A percentile compares a stretch with the other conserved stretches of the same genome.
Conservation (phyloP, 2,113 vertebrate species). For the Carollia perspicillata region DNA sequence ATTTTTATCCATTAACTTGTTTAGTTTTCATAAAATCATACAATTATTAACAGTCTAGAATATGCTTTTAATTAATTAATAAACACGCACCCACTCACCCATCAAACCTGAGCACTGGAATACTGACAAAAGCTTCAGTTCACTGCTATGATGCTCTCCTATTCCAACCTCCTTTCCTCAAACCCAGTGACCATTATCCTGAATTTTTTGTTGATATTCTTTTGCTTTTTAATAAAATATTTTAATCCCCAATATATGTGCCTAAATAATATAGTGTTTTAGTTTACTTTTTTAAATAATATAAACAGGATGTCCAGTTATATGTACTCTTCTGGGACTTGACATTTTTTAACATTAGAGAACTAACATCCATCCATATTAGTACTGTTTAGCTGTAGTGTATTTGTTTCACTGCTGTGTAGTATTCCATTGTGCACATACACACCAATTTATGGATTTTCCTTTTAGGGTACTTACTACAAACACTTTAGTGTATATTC, state of each 20-base stretch:
- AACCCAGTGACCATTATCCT: not conserved
- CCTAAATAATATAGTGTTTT: not conserved
- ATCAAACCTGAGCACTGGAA: not conserved
- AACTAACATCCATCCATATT: conserved; percentile 9
- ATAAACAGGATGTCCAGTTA: not conserved
- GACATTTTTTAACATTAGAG: not conserved
- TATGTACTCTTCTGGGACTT: not conserved
- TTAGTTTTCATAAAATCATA: conserved; percentile 13
- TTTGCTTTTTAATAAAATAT: conserved; percentile 13
- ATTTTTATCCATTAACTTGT: not conserved
- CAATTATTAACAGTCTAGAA: not conserved
- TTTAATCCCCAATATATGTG: not conserved
- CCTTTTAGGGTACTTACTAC: not conserved
- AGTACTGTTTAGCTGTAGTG: not conserved
- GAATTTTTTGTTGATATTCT: not conserved
- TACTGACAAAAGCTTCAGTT: not conserved
- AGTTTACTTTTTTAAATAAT: conserved; percentile 11
- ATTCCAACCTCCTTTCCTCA: not conserved
- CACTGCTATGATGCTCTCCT: not conserved
- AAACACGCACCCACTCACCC: not conserved
- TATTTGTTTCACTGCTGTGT: not conserved
- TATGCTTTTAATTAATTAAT: conserved; percentile 12
- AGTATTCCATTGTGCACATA: conserved; percentile 11
- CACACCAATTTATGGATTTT: not conserved
- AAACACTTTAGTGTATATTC: not conserved